Evolutionary conservation across 2,888 invertebrate species (phyloP), one percentile per base, ranked within the genome.

Genomic region (Rhagophthalmus giganteus): DNA sequence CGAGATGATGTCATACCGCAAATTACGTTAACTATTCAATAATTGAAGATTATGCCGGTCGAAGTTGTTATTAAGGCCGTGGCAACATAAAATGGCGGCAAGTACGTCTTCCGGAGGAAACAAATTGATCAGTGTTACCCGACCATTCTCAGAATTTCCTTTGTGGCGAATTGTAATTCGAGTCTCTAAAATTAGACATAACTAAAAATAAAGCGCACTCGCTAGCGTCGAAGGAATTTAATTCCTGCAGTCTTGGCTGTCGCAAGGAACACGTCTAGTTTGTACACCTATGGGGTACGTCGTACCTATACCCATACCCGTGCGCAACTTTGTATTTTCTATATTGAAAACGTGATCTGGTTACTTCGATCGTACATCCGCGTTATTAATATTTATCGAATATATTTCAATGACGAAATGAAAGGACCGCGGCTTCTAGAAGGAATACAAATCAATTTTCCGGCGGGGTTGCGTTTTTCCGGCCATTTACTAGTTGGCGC

Each of bases 51-150:
- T 13, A 16, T 16, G 32, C 11, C 16, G 46, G 46, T 11, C 15
- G 11, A 28, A n/a, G 26, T 26, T 26, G 26, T 4, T 9, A n/a
- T 10, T 20, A 20, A 11, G 16, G 24, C n/a, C n/a, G n/a, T n/a
- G 9, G 10, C 10, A 2, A 32, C n/a, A 34, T 35, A 44, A 47
- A 48, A 44, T 41, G 53, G 31, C 20, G 13, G 32, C 10, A 16
- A 30, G 24, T 27, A 38, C 32, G 10, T 31, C 44, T 54, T 54
- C 53, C 53, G 53, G 12, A 47, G 53, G 53, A 54, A 38, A 44
- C 28, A 24, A 7, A 11, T 7, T 20, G 45, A 32, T 42, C 35
- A 28, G 31, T 20, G 14, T 10, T 38, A 11, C 24, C 27, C 41
- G 33, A 26, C 13, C 38, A 41, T 42, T 40, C 34, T 26, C 40